These are phyloP conservation scores for Apamea crenata DNA, from an alignment of 2,888 invertebrate genomes.

Conservation along the genomic window DNA sequence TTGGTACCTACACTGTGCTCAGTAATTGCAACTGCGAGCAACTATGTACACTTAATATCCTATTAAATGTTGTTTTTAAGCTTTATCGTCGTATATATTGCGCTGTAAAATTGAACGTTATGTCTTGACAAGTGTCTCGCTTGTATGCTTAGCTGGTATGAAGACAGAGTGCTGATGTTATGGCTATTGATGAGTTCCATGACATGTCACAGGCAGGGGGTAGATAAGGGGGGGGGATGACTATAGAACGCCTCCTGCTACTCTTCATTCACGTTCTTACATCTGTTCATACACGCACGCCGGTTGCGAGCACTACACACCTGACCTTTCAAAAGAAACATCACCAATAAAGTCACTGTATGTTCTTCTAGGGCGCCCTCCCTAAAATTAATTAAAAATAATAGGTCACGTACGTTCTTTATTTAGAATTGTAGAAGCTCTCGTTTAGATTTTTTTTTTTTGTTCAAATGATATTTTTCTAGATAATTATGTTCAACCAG, in stretches of 20 bases:
- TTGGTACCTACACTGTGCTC: conserved; percentile 56
- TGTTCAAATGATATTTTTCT: no score
- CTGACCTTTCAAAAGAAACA: no score
- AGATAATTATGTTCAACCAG: no score
- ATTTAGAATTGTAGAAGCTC: no score
- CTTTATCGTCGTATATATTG: conserved; percentile 71
- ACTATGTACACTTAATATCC: conserved; percentile 77
- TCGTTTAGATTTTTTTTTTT: no score
- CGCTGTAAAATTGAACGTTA: conserved; percentile 72
- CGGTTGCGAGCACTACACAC: no score
- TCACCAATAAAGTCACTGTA: not conserved
- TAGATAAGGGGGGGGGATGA: not conserved
- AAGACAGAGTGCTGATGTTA: conserved; percentile 14
- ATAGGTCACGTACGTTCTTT: no score
- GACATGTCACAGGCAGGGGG: not conserved
- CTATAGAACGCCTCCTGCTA: not conserved
- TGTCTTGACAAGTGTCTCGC: conserved; percentile 60
- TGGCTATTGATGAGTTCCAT: not conserved
- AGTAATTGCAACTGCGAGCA: conserved; percentile 77
- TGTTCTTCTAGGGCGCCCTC: no score
- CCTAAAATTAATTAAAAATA: no score
- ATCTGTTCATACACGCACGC: not conserved
- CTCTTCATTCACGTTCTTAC: not conserved
- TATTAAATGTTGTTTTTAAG: conserved; percentile 73
- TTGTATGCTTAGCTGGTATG: conserved; percentile 32